Evolutionary conservation across 1,140 invertebrate genomes (phyloP), one percentile per base, ranked within the genome.

Genomic region (Bombus pyrosoma): DNA sequence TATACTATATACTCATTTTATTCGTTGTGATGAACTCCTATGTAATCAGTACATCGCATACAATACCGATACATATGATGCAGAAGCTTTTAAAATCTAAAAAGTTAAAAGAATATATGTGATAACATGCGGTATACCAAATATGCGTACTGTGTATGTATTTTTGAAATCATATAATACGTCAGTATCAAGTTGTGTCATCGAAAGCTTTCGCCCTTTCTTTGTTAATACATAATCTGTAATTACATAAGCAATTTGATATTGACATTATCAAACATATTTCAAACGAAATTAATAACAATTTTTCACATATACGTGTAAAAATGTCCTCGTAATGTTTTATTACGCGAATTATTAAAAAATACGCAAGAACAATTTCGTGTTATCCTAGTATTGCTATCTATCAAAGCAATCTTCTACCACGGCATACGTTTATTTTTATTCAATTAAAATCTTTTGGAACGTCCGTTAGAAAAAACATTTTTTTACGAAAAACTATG

Each of bases 41-140:
- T 2, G 22, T 34, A 47, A 15, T 89, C 28, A 89, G 39, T 79
- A 88, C 73, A 88, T 81, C 2, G 87, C 77, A 22, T 76, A 62
- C 15, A 89, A 47, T 72, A 89, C 47, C 6, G 86, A 89, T 1
- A 85, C 12, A 4, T 89, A 89, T 12, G 87, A 89, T 37, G 66
- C 76, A n/a, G 86, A 89, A 10, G 77, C 66, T 32, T 81, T 89
- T 37, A 89, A 4, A 18, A 88, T 66, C 87, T 88, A 79, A 8
- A 88, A 88, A 66, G 2, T 53, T 25, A 25, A 41, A 79, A 64
- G 43, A 10, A 64, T 59, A 57, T 43, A 57, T n/a, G 39, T 12
- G 32, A 41, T 75, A 12, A 8, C 10, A 37, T 25, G 28, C 18
- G 12, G 15, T 57, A 43, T 25, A 71, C 5, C 28, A 39, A n/a